Evolutionary conservation across 1,140 invertebrate genomes (phyloP), one percentile per base, ranked within the genome.

Genomic region (Marisa cornuarietis): DNA sequence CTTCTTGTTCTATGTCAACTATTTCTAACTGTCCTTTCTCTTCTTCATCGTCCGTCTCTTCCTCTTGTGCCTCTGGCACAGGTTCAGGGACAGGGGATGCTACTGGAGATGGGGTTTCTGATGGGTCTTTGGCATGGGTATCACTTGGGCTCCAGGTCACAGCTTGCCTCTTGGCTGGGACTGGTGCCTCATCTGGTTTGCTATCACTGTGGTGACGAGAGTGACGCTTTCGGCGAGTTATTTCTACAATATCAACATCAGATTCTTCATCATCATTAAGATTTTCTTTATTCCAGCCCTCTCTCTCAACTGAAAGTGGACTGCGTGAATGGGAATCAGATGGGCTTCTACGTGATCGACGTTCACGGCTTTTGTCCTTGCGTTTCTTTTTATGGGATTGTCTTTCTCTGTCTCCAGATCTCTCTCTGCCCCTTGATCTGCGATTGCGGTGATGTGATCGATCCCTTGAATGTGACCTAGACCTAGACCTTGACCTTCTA

Each of bases 201-300:
- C 51, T 9, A 72, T 77, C 63, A 13, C 51, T 63, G 11, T 69
- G 76, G 13, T 42, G 76, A 52, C 76, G 76, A 24, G 65, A 77
- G n/a, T 68, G 76, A 24, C 63, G 63, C 22, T 51, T 69, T 49
- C 68, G 66, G 4, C 51, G 18, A n/a, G 31, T 63, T 24, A 51
- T 77, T 14, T 77, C 31, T n/a, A 42, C 63, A 58, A 58, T 58
- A 24, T 13, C n/a, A 7, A 68, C 63, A 26, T 81, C 78, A 61
- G 69, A 71, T 24, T 78, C 65, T 49, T 54, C 63, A 18, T 71
- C 66, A 61, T 82, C 76, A 18, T 84, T 78, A 78, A 68, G 66
- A 61, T 79, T 82, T 72, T 82, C 73, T 31, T 82, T 79, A 65
- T 63, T 76, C 66, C 63, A 79, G 58, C 73, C 71, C 20, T 79